Evolutionary conservation across 1,140 invertebrate genomes (phyloP), one percentile per base, ranked within the genome.

Genomic region (Heliconius hewitsoni): DNA sequence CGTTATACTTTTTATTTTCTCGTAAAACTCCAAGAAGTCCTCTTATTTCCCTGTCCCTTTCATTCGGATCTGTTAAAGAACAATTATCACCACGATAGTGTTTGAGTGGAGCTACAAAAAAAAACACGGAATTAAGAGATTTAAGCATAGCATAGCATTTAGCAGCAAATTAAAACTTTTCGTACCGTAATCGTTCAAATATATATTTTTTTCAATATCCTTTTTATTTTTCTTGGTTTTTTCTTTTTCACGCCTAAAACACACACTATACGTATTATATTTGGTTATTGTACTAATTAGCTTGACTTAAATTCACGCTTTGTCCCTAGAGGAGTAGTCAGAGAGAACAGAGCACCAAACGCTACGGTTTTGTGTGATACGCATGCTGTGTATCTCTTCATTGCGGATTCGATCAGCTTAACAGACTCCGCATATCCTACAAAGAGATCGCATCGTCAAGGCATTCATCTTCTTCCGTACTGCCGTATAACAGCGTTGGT

Each of bases 61-160:
- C 86, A 50, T 86, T 74, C 0, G 92, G 92, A 76, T 91, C 83
- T 30, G 80, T 37, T 39, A 93, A 81, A 2, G 82, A 80, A 76
- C 91, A 93, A 34, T 85, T 79, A 71, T 93, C 92, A 34, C 88
- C 92, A 70, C 76, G 85, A 74, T 85, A 93, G 78, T 93, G 91
- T 76, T 93, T 93, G 50, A 82, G 81, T 16, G 81, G 83, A 55
- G 78, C 87, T 91, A 73, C 2, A 46, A 71, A 52, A 34, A 23
- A 71, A 55, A 76, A 75, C 30, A 19, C 1, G 27, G 1, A 52
- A 52, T 19, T 52, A 18, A 52, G 19, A 8, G 23, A 30, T 66
- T 66, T 16, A 16, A 46, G 13, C 0, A 46, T 46, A 46, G 42
- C 42, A 16, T 46, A 5, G 27, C 11, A 27, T 57, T 57, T 57